These are phyloP conservation scores for Opisthocomus hoazin DNA, from an alignment of 2,113 vertebrate genomes.

Conservation along the genomic window DNA sequence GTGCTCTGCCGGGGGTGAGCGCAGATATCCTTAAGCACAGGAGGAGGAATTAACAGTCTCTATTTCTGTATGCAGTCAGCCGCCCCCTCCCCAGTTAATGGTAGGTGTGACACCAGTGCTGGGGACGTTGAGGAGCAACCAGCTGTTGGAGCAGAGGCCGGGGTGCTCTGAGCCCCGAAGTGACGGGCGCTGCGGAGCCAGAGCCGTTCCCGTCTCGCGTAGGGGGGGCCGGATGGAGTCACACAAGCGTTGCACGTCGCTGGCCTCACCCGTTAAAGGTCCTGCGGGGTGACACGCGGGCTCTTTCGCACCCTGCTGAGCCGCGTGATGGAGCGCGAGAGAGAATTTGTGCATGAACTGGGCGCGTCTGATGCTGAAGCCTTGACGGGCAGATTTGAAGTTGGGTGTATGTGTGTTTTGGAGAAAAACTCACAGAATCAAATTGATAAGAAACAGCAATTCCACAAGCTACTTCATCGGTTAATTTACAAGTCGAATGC, in stretches of 20 bases:
- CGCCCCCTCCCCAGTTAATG: neutral
- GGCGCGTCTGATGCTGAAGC: neutral
- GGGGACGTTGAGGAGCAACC: neutral
- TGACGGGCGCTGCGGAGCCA: neutral
- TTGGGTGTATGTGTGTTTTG: neutral
- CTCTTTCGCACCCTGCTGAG: neutral
- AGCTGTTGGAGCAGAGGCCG: neutral
- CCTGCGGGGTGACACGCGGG: neutral
- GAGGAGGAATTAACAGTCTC: neutral
- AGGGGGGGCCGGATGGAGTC: neutral
- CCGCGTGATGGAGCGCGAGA: neutral
- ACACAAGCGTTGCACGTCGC: rapidly evolving
- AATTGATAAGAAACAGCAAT: neutral
- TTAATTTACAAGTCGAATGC: neutral
- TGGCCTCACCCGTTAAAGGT: rapidly evolving
- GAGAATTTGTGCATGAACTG: neutral
- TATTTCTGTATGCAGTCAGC: neutral
- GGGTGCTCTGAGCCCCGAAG: neutral
- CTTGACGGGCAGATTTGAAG: neutral
- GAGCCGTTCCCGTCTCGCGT: neutral
- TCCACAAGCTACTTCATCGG: neutral
- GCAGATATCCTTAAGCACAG: neutral
- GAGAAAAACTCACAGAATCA: neutral
- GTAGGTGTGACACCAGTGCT: neutral
- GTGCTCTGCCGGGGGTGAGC: neutral